Evolutionary conservation across 2,888 invertebrate genomes (phyloP).

Genomic region (Prenolepis imparis): DNA sequence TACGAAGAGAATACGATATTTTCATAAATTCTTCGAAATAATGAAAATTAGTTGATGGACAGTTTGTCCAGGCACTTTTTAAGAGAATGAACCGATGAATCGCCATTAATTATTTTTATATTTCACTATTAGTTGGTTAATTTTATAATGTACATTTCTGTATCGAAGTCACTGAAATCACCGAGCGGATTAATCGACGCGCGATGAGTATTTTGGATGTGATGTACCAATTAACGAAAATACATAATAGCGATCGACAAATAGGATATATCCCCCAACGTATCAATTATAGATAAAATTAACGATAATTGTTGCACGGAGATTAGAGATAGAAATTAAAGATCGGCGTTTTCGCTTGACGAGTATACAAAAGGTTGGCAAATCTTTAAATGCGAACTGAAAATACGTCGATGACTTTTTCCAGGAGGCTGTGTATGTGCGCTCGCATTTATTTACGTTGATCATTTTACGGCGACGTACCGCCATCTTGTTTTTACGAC

Average conservation of each 20-base stretch:
- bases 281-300: not conserved
- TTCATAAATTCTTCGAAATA: conserved; percentile 12
- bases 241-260: conserved; percentile 3
- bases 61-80: not conserved
- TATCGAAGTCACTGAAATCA: not conserved
- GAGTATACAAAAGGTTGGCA: too few relatives aligned
- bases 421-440: conserved; percentile 18
- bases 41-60: not conserved
- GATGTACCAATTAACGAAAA: not conserved
- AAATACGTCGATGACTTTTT: conserved; percentile 48
- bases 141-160: not conserved
- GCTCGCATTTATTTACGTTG: conserved; percentile 81
- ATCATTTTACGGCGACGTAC: conserved; percentile 82
- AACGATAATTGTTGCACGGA: not conserved
- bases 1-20: not conserved
- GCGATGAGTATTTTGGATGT: conserved; percentile 15
- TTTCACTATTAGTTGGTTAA: not conserved
- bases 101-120: not conserved
- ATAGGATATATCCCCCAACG: not conserved
- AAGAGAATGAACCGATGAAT: conserved; percentile 3
- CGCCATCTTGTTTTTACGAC: conserved; percentile 85
- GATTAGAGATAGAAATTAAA: conserved; percentile 7
- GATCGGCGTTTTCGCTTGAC: not conserved
- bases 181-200: not conserved
- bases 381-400: conserved; percentile 15